phyloP scores from a whole-genome alignment of 1,140 invertebrate genomes.

The Melitaea cinxia region DNA sequence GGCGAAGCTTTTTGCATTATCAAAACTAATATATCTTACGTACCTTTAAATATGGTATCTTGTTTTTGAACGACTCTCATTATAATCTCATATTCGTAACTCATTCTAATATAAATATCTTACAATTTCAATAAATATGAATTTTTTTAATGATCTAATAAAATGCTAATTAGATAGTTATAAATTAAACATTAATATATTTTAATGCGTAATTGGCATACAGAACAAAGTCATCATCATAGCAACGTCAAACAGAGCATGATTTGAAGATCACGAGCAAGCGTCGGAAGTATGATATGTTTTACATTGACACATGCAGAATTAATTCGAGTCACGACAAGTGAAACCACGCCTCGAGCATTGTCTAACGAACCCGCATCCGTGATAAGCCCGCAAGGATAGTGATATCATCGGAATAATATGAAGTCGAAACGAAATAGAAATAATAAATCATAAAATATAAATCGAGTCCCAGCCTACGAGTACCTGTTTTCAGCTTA shows the following conservation, averaged over 20 bases:
- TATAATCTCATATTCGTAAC: not conserved
- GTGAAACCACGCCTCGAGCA: conserved; percentile 64
- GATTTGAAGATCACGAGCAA: conserved; percentile 50
- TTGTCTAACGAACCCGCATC: conserved; percentile 68
- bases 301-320: conserved; percentile 66
- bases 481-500: not conserved
- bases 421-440: conserved; percentile 31
- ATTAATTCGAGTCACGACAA: conserved; percentile 74
- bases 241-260: conserved; percentile 21
- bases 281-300: conserved; percentile 58
- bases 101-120: too few species aligned
- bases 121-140: too few species aligned
- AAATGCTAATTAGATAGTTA: too few species aligned
- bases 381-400: conserved; percentile 63
- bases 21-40: not conserved
- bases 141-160: too few species aligned
- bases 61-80: not conserved
- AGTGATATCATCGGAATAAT: conserved; percentile 57
- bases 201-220: not conserved
- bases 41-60: not conserved
- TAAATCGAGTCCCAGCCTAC: not conserved
- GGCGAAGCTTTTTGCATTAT: not conserved
- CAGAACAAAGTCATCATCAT: conserved; percentile 31
- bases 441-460: conserved; percentile 28
- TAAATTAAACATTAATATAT: not conserved